These are phyloP conservation scores for Embidobia sp. DNA, from an alignment of 2,888 invertebrate genomes.

Conservation along the genomic window DNA sequence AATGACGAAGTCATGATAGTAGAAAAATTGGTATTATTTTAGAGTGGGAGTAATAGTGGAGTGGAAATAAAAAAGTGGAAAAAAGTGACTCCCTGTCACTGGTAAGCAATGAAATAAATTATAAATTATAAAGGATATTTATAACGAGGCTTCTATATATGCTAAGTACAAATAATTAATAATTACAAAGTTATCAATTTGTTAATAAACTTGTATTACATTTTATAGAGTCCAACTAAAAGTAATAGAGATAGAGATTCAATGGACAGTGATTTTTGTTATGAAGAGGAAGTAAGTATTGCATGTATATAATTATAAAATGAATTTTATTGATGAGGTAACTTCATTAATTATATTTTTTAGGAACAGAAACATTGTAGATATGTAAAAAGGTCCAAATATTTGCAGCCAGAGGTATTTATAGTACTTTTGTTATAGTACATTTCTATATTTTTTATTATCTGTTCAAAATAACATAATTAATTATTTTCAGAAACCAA, in stretches of 20 bases:
- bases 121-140: conserved; percentile 1
- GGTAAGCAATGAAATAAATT: too few species aligned
- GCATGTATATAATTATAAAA: not conserved
- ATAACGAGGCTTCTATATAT: too few species aligned
- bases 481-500: conserved; percentile 4
- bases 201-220: too few species aligned
- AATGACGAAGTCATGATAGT: too few species aligned
- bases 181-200: too few species aligned
- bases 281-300: conserved; percentile 14
- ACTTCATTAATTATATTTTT: conserved; percentile 11
- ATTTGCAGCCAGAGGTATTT: conserved; percentile 31
- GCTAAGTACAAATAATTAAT: too few species aligned
- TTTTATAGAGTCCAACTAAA: conserved; percentile 2
- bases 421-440: not conserved
- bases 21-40: too few species aligned
- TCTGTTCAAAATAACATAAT: too few species aligned
- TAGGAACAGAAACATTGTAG: conserved; percentile 13
- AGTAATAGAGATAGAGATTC: not conserved
- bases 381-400: conserved; percentile 38
- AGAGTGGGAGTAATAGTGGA: too few species aligned
- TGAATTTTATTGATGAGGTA: not conserved
- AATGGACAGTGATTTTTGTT: conserved; percentile 6
- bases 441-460: not conserved
- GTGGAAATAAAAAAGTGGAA: too few species aligned
- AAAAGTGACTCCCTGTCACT: too few species aligned